phyloP scores from a whole-genome alignment of 2,113 vertebrate genomes.

The Passer montanus region DNA sequence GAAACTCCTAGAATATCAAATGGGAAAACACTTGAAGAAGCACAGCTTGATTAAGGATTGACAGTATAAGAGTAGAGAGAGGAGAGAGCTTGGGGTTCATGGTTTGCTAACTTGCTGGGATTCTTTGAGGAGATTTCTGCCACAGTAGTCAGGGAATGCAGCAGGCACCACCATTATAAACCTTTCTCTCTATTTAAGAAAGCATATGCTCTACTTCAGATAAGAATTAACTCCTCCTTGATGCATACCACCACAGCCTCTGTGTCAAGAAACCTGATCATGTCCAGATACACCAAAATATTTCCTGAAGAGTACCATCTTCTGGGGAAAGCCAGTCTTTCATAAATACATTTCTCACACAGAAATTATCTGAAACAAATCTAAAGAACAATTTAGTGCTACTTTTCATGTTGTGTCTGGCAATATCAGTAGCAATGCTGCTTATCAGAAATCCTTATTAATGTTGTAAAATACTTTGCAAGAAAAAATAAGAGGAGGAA shows the following conservation, averaged over 20 bases:
- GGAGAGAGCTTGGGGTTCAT: not conserved
- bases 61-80: not conserved
- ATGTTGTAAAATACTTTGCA: not conserved
- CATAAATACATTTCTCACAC: not conserved
- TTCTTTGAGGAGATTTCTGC: conserved; percentile 28
- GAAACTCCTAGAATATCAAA: conserved; percentile 63
- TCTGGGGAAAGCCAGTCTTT: not conserved
- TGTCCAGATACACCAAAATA: not conserved
- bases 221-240: not conserved
- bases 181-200: not conserved
- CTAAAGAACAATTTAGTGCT: not conserved
- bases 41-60: conserved; percentile 70
- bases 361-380: not conserved
- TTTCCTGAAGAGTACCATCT: not conserved
- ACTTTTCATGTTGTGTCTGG: not conserved
- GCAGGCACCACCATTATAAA: not conserved
- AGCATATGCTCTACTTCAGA: not conserved
- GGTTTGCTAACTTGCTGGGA: conserved; percentile 23
- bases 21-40: conserved; percentile 54
- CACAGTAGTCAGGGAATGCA: not conserved
- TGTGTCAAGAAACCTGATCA: not conserved
- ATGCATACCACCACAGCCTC: not conserved
- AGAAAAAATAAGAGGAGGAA: not conserved
- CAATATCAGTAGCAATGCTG: not conserved
- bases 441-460: conserved; percentile 15